phyloP scores from a whole-genome alignment of 2,113 vertebrate species.

The Hippocampus mohnikei region DNA sequence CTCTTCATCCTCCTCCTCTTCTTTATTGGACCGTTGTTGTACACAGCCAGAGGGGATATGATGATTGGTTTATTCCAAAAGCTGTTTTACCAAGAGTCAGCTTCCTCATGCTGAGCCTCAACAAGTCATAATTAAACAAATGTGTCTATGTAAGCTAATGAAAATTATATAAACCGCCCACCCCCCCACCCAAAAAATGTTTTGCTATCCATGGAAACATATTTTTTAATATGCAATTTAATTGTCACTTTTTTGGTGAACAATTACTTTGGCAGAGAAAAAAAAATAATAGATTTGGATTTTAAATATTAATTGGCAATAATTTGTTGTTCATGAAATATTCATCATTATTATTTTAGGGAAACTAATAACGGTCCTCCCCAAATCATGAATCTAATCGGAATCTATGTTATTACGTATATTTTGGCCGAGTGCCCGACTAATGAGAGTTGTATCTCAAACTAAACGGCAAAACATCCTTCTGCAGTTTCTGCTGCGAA shows the following conservation, averaged over 20 bases:
- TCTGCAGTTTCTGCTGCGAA: constrained; percentile 44
- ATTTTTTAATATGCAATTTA: constrained; percentile 32
- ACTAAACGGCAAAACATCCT: constrained; percentile 35
- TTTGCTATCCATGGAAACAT: constrained; percentile 4
- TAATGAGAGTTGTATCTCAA: constrained; percentile 55
- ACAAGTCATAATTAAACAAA: constrained; percentile 74
- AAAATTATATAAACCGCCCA: constrained; percentile 22
- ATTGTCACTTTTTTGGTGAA: constrained; percentile 30
- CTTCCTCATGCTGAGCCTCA: constrained; percentile 66
- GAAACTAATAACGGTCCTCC: constrained; percentile 27
- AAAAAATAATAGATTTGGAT: constrained; percentile 36
- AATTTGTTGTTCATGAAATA: constrained; percentile 48
- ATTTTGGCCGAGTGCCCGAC: constrained; percentile 31
- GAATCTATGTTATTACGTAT: constrained; percentile 32
- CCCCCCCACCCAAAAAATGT: neutral
- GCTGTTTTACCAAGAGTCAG: constrained; percentile 65
- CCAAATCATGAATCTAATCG: constrained; percentile 34
- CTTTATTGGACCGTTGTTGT: constrained; percentile 49
- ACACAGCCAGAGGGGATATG: constrained; percentile 46
- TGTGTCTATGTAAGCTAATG: constrained; percentile 39
- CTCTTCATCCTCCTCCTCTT: constrained; percentile 17
- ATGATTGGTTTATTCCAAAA: constrained; percentile 64
- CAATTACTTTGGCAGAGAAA: constrained; percentile 21
- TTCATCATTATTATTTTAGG: constrained; percentile 36
- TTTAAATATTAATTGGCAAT: constrained; percentile 36